These are phyloP conservation scores for Melitaea athalia DNA, from an alignment of 2,888 invertebrate genomes.

Conservation along the genomic window DNA sequence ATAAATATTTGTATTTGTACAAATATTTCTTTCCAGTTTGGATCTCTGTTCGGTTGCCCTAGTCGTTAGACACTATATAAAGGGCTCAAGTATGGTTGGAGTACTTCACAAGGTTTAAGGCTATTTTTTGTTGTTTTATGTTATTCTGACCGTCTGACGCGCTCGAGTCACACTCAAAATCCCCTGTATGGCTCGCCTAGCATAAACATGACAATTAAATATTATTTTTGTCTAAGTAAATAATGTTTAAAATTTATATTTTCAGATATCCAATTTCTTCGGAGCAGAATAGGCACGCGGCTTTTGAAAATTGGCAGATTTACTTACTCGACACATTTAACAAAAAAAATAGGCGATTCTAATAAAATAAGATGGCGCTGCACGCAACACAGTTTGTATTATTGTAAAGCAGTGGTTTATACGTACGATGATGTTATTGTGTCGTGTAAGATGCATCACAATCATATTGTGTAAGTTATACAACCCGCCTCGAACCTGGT, in stretches of 20 bases:
- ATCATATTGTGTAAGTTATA: not conserved
- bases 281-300: slow-evolving; percentile 42
- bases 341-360: slow-evolving; percentile 12
- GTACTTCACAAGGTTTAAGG: too few relatives aligned
- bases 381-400: slow-evolving; percentile 38
- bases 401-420: slow-evolving; percentile 48
- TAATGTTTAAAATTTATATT: slow-evolving; percentile 7
- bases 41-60: too few relatives aligned
- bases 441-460: slow-evolving; percentile 25
- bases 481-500: too few relatives aligned
- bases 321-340: slow-evolving; percentile 39
- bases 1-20: too few relatives aligned
- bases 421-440: slow-evolving; percentile 46
- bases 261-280: slow-evolving; percentile 36
- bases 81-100: too few relatives aligned
- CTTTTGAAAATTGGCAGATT: slow-evolving; percentile 40
- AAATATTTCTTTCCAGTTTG: too few relatives aligned
- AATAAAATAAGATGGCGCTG: slow-evolving; percentile 46
- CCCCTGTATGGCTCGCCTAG: too few relatives aligned
- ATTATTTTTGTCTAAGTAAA: not conserved
- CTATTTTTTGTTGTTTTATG: too few relatives aligned
- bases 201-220: too few relatives aligned
- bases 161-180: too few relatives aligned
- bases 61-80: too few relatives aligned
- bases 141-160: too few relatives aligned